Evolutionary conservation across 2,797 vertebrate species (phyloP).

Genomic region (Sebastes hubbsi): DNA sequence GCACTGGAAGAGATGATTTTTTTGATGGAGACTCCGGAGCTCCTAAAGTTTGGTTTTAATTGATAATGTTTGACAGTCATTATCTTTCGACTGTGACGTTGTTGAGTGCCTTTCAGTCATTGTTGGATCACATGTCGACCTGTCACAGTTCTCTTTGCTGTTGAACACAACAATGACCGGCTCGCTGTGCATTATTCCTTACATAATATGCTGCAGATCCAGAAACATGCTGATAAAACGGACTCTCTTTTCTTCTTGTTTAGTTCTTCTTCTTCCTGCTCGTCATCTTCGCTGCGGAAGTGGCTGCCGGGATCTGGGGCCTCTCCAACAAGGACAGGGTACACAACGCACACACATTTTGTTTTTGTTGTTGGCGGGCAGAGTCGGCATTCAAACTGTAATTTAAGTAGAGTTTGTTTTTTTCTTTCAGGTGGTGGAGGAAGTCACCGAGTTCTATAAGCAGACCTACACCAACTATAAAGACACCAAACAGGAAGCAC

Average conservation of each 20-base stretch:
- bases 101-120: not conserved
- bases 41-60: not conserved
- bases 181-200: too few species aligned
- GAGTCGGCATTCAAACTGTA: not conserved
- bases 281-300: slow-evolving; percentile 92
- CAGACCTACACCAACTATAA: slow-evolving; percentile 83
- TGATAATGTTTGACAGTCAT: too few species aligned
- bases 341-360: not conserved
- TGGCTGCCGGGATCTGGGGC: slow-evolving; percentile 95
- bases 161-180: too few species aligned
- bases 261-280: slow-evolving; percentile 96
- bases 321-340: slow-evolving; percentile 90
- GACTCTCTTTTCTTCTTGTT: not conserved
- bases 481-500: slow-evolving; percentile 67
- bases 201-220: not conserved
- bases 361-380: not conserved
- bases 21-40: not conserved
- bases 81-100: not conserved
- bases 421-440: slow-evolving; percentile 82
- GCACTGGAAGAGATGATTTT: accelerated
- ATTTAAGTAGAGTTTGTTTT: not conserved
- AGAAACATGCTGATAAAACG: not conserved
- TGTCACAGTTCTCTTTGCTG: too few species aligned
- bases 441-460: slow-evolving; percentile 87
- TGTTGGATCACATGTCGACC: not conserved